Percentiles rank a stretch among this genome's conserved stretches.
phyloP scores from a whole-genome alignment of 2,888 invertebrate species.

The Hemicrepidius hirtus region DNA sequence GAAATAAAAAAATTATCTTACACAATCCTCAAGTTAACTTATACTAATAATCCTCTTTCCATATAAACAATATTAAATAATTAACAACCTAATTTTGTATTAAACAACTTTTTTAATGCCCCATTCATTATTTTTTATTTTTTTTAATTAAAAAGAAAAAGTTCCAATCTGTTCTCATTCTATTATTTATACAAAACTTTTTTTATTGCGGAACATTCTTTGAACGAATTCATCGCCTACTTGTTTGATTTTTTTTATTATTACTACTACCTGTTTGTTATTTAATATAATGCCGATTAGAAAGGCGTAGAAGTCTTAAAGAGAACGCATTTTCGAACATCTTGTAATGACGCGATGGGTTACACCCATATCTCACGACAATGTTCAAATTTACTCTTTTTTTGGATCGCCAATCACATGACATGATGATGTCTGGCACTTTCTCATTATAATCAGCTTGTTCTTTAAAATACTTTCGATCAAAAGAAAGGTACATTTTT shows the following conservation, averaged over 20 bases:
- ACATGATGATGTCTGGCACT: not conserved
- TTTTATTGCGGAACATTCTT: not conserved
- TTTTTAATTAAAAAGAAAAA: too few relatives aligned
- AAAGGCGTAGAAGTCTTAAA: constrained; percentile 5
- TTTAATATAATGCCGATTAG: constrained; percentile 15
- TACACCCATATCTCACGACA: constrained; percentile 15
- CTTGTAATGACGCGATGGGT: not conserved
- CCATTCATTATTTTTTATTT: too few relatives aligned
- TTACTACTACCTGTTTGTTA: constrained; percentile 18
- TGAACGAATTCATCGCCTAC: not conserved
- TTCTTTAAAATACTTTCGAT: not conserved
- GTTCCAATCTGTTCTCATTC: too few relatives aligned
- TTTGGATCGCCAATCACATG: constrained; percentile 7
- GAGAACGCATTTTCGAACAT: constrained; percentile 7
- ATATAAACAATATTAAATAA: too few relatives aligned
- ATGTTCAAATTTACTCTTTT: not conserved
- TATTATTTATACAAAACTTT: not conserved
- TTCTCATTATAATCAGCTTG: too few relatives aligned
- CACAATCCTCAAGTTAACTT: too few relatives aligned
- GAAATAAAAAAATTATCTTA: too few relatives aligned
- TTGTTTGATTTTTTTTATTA: not conserved
- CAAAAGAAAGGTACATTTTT: too few relatives aligned
- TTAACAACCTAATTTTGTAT: too few relatives aligned
- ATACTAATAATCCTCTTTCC: too few relatives aligned
- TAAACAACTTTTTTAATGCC: too few relatives aligned